Evolutionary conservation across 2,888 invertebrate species (phyloP).

Genomic region (Laspeyria flexula): DNA sequence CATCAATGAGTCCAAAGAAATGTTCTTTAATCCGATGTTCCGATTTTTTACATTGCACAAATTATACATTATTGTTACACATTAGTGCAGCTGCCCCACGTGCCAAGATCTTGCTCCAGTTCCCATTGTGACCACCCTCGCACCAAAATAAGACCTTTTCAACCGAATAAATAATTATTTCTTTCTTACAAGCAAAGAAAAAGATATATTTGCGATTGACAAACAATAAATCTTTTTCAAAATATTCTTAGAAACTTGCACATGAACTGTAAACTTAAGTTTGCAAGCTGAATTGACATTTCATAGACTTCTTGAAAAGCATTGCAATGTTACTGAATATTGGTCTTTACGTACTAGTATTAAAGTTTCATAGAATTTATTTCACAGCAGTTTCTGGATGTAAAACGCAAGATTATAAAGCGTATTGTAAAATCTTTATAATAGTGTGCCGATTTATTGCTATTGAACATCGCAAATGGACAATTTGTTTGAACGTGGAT

Average conservation of each 20-base stretch:
- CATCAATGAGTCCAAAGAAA: slow-evolving; percentile 27
- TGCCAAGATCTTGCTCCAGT: slow-evolving; percentile 60
- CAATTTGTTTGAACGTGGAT: too few species aligned
- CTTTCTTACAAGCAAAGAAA: slow-evolving; percentile 22
- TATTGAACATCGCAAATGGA: too few species aligned
- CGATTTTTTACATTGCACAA: slow-evolving; percentile 41
- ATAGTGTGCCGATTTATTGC: too few species aligned
- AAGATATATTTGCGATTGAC: slow-evolving; percentile 29
- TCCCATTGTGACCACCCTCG: slow-evolving; percentile 52
- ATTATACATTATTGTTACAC: slow-evolving; percentile 28
- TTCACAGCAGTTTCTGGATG: slow-evolving; percentile 7
- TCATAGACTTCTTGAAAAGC: slow-evolving; percentile 26
- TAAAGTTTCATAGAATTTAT: neutral
- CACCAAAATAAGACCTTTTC: slow-evolving; percentile 31
- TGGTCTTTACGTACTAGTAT: neutral
- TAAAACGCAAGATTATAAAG: slow-evolving; percentile 26
- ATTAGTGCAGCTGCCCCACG: slow-evolving; percentile 58
- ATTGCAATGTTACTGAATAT: slow-evolving; percentile 8
- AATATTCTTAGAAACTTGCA: neutral
- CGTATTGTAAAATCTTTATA: slow-evolving; percentile 28
- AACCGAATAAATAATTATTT: slow-evolving; percentile 32
- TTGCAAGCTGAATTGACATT: slow-evolving; percentile 29
- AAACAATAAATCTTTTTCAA: slow-evolving; percentile 5
- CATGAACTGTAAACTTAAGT: neutral
- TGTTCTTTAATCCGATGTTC: slow-evolving; percentile 26